phyloP scores from a whole-genome alignment of 2,113 vertebrate species.

The Salvelinus alpinus region DNA sequence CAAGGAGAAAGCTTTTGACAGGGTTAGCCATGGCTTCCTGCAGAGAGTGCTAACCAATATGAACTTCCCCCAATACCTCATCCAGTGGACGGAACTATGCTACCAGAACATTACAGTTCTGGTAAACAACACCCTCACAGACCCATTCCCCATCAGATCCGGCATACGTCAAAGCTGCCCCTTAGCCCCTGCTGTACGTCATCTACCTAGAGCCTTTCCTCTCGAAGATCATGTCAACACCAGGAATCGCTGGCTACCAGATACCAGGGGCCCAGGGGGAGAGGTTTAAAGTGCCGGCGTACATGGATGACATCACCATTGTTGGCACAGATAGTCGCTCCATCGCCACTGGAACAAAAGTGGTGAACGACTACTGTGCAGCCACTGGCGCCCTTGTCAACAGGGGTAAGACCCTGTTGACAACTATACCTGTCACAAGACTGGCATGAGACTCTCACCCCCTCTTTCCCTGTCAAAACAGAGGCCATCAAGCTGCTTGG shows the following conservation, averaged over 20 bases:
- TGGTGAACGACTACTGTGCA: not conserved
- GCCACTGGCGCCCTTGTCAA: not conserved
- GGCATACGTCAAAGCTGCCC: not conserved
- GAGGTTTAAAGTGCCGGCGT: not conserved
- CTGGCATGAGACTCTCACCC: not conserved
- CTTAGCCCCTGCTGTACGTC: not conserved
- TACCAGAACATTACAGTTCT: too few species aligned
- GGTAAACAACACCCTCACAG: too few species aligned
- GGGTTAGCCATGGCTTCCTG: too few species aligned
- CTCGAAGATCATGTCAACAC: not conserved
- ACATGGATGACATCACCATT: not conserved
- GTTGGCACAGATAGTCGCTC: not conserved
- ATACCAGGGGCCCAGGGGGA: too few species aligned
- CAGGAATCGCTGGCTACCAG: not conserved
- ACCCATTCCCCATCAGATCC: not conserved
- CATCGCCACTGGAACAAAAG: not conserved
- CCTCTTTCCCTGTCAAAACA: too few species aligned
- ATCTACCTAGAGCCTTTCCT: slow-evolving; percentile 8
- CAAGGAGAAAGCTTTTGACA: too few species aligned
- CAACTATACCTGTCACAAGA: not conserved
- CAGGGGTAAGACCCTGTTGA: not conserved
- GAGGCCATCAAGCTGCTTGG: too few species aligned
- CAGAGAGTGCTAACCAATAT: too few species aligned
- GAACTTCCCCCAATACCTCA: too few species aligned
- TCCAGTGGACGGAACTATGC: too few species aligned